These are phyloP conservation scores for Malthinus flaveolus DNA, from an alignment of 2,888 invertebrate species.

Conservation along the genomic window DNA sequence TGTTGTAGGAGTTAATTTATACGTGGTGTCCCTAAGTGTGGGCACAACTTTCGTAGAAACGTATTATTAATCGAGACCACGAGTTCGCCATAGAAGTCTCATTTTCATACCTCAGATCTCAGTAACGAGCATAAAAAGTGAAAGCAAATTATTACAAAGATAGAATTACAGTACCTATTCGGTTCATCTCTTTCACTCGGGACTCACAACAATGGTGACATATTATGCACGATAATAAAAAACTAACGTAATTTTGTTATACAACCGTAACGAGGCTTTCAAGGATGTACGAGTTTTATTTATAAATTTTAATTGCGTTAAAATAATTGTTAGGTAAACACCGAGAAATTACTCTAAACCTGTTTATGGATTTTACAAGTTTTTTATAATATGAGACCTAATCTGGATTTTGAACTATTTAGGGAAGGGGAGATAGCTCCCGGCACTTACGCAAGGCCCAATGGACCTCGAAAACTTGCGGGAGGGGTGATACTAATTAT, in stretches of 20 bases:
- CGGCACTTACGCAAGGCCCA: no score
- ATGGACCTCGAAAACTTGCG: no score
- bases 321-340: conserved; percentile 6
- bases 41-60: conserved; percentile 5
- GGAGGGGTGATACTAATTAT: no score
- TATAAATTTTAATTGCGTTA: conserved; percentile 5
- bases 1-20: conserved; percentile 14
- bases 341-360: not conserved
- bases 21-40: conserved; percentile 6
- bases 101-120: not conserved
- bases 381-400: not conserved
- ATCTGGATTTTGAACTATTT: no score
- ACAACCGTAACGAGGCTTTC: conserved; percentile 11
- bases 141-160: not conserved
- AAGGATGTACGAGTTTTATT: conserved; percentile 5
- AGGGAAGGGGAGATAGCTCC: no score
- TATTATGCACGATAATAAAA: conserved; percentile 1
- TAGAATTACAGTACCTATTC: no score
- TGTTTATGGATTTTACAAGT: not conserved
- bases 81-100: not conserved
- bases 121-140: not conserved
- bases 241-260: conserved; percentile 13
- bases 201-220: not conserved
- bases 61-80: not conserved
- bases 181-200: no score